These are phyloP conservation scores for Chorisops tibialis DNA, from an alignment of 2,888 invertebrate genomes.

Conservation along the genomic window DNA sequence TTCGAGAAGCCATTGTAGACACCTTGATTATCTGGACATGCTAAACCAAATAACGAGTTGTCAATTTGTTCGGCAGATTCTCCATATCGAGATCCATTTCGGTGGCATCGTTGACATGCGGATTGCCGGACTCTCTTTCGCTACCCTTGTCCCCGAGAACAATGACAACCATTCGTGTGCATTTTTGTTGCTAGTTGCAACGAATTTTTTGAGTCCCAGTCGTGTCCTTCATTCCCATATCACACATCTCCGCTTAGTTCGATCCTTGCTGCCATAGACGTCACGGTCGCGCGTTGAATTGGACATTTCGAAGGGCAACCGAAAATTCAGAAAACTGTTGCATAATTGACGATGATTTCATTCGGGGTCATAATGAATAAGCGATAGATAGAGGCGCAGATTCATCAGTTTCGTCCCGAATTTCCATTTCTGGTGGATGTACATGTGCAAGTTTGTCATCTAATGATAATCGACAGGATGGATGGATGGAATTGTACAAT, in stretches of 20 bases:
- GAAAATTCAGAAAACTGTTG: constrained; percentile 13
- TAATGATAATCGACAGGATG: too few species aligned
- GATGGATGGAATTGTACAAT: too few species aligned
- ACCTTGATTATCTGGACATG: background rate
- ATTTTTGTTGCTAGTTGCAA: too few species aligned
- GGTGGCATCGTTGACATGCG: constrained; percentile 10
- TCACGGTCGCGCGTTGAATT: too few species aligned
- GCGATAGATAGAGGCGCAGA: constrained; percentile 26
- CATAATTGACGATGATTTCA: constrained; percentile 31
- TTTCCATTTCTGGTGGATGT: too few species aligned
- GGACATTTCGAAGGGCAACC: background rate
- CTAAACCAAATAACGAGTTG: background rate
- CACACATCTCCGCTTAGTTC: too few species aligned
- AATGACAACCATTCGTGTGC: too few species aligned
- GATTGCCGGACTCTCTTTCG: background rate
- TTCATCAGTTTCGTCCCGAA: constrained; percentile 1
- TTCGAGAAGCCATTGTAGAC: background rate
- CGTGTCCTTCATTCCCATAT: too few species aligned
- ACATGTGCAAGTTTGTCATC: too few species aligned
- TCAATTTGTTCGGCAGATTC: constrained; percentile 9
- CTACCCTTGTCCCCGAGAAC: too few species aligned
- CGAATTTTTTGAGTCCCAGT: too few species aligned
- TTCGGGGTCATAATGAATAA: constrained; percentile 26
- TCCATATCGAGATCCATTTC: constrained; percentile 13
- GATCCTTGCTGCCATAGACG: too few species aligned